Percentiles rank a stretch among this genome's conserved stretches.
phyloP scores from a whole-genome alignment of 2,113 vertebrate species.

The Acrocephalus arundinaceus region DNA sequence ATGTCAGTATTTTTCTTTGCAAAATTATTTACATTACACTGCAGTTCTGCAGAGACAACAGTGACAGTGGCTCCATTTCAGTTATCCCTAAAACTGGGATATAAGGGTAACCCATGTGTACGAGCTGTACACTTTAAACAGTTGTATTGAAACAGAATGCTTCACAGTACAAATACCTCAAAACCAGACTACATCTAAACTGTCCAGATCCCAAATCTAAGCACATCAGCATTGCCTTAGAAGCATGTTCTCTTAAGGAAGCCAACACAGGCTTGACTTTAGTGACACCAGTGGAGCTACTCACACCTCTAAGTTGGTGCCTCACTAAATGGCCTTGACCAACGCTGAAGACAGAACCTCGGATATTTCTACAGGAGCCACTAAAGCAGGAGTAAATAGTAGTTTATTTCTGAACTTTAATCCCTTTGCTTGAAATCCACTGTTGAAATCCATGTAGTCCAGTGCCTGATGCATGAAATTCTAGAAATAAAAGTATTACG shows the following conservation, averaged over 20 bases:
- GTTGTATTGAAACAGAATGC: neutral
- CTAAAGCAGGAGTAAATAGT: neutral
- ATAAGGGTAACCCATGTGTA: neutral
- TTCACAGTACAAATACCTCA: neutral
- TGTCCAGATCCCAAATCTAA: neutral
- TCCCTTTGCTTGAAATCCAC: neutral
- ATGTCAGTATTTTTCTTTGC: neutral
- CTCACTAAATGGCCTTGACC: neutral
- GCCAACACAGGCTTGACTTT: neutral
- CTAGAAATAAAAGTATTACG: neutral
- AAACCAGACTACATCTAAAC: neutral
- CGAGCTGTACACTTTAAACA: neutral
- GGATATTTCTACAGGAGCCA: neutral
- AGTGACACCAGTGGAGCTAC: neutral
- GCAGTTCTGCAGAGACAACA: neutral
- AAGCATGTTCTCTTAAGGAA: neutral
- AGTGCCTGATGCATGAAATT: neutral
- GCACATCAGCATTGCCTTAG: neutral
- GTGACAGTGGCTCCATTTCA: neutral
- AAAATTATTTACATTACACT: neutral
- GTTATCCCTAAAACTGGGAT: neutral
- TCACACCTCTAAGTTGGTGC: neutral
- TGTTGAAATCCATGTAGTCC: neutral
- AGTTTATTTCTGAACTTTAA: neutral
- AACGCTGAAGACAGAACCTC: neutral